phyloP scores from a whole-genome alignment of 2,888 invertebrate genomes.

The Pasiphila rectangulata region DNA sequence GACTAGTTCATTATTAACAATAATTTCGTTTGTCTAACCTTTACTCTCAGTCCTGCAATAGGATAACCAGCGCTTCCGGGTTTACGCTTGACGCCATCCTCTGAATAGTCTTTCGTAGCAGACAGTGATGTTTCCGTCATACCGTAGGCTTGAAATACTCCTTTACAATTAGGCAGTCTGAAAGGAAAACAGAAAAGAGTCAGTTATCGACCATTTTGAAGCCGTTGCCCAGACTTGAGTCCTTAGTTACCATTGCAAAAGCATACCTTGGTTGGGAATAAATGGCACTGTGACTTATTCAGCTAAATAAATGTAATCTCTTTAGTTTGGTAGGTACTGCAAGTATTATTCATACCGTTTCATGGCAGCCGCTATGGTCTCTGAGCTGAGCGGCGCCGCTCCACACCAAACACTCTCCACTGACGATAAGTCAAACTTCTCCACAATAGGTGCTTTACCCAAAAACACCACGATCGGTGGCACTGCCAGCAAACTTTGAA shows the following conservation, averaged over 20 bases:
- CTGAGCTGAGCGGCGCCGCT: slow-evolving; percentile 57
- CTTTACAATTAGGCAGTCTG: slow-evolving; percentile 56
- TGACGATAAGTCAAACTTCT: slow-evolving; percentile 56
- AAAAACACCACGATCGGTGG: slow-evolving; percentile 63
- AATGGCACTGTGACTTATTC: too few relatives aligned
- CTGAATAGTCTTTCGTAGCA: slow-evolving; percentile 49
- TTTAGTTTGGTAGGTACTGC: not conserved
- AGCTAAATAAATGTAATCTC: too few relatives aligned
- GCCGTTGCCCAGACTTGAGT: too few relatives aligned
- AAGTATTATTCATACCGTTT: slow-evolving; percentile 44
- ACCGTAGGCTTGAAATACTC: slow-evolving; percentile 63
- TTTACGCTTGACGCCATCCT: slow-evolving; percentile 38
- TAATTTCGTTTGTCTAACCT: slow-evolving; percentile 38
- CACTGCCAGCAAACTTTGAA: slow-evolving; percentile 49
- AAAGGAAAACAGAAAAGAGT: too few relatives aligned
- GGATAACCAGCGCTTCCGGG: slow-evolving; percentile 58
- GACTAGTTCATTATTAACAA: too few relatives aligned
- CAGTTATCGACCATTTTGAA: too few relatives aligned
- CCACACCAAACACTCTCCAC: slow-evolving; percentile 53
- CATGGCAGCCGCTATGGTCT: slow-evolving; percentile 51
- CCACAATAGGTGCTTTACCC: slow-evolving; percentile 54
- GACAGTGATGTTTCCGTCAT: slow-evolving; percentile 63
- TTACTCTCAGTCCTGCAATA: slow-evolving; percentile 49
- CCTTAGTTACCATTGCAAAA: too few relatives aligned
- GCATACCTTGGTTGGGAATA: too few relatives aligned